A percentile compares a stretch with the other conserved stretches of the same genome.
These are phyloP conservation scores for Poeciliopsis paucimaculata DNA, from an alignment of 2,797 vertebrate species.

Conservation along the genomic window DNA sequence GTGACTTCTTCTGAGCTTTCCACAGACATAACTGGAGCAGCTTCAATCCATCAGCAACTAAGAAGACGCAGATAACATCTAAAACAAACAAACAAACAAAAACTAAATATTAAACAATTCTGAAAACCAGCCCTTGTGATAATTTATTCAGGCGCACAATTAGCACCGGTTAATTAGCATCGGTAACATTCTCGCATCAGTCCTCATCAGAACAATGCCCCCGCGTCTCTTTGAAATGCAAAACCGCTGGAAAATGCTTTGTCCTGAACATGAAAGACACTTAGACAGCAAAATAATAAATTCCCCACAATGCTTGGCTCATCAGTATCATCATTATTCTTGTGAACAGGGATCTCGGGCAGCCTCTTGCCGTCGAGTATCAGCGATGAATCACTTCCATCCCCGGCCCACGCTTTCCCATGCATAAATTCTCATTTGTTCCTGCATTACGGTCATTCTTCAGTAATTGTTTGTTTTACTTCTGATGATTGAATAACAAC, in stretches of 20 bases:
- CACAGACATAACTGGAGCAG: slow-evolving; percentile 18
- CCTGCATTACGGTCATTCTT: slow-evolving; percentile 73
- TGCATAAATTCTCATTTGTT: slow-evolving; percentile 75
- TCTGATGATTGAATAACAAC: slow-evolving; percentile 75
- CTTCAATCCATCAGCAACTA: background rate
- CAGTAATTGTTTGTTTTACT: slow-evolving; percentile 79
- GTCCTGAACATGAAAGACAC: slow-evolving; percentile 74
- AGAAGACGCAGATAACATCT: slow-evolving; percentile 21
- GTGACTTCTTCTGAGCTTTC: slow-evolving; percentile 24
- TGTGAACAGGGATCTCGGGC: slow-evolving; percentile 60
- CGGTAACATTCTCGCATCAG: slow-evolving; percentile 67
- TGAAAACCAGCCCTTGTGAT: slow-evolving; percentile 40
- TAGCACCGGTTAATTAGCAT: slow-evolving; percentile 74
- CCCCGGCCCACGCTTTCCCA: slow-evolving; percentile 56
- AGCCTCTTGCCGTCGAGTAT: slow-evolving; percentile 47
- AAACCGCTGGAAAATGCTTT: slow-evolving; percentile 74
- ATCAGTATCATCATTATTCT: slow-evolving; percentile 71
- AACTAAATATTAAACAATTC: slow-evolving; percentile 63
- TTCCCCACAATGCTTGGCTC: slow-evolving; percentile 67
- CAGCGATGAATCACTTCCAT: slow-evolving; percentile 62
- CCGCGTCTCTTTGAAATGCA: slow-evolving; percentile 79
- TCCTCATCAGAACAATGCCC: slow-evolving; percentile 61
- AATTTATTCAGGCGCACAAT: slow-evolving; percentile 71
- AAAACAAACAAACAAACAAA: slow-evolving; percentile 24
- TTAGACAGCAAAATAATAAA: slow-evolving; percentile 71